phyloP scores from a whole-genome alignment of 2,113 vertebrate genomes.

The Oophaga pumilio region DNA sequence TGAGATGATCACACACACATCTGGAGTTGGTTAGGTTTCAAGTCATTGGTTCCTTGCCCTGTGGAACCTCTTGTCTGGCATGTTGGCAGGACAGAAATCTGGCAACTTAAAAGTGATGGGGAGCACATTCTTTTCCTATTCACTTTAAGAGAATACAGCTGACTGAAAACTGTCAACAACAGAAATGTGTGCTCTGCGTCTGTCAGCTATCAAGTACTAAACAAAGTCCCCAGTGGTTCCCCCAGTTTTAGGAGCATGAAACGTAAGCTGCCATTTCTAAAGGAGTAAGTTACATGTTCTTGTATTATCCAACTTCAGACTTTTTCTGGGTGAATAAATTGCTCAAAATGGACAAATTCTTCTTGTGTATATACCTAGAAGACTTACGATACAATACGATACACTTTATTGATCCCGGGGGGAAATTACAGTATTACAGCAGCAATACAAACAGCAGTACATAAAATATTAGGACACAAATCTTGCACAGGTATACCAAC shows the following conservation, averaged over 20 bases:
- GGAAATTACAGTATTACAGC: too few relatives aligned
- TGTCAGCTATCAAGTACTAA: conserved; percentile 47
- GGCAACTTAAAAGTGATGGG: conserved; percentile 58
- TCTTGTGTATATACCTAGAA: too few relatives aligned
- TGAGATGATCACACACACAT: conserved; percentile 74
- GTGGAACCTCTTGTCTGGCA: conserved; percentile 65
- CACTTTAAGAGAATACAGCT: conserved; percentile 44
- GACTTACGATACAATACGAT: too few relatives aligned
- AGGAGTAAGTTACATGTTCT: conserved; percentile 2
- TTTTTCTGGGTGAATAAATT: neutral
- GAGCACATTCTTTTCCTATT: neutral
- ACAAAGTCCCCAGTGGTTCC: conserved; percentile 22
- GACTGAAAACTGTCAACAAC: conserved; percentile 63
- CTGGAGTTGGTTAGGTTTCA: conserved; percentile 75
- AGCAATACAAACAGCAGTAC: too few relatives aligned
- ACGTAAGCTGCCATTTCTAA: conserved; percentile 35
- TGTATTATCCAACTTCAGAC: neutral
- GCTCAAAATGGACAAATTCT: neutral
- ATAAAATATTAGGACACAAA: too few relatives aligned
- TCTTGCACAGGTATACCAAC: too few relatives aligned
- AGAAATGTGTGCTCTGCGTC: conserved; percentile 62
- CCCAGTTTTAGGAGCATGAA: conserved; percentile 26
- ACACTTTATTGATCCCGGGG: too few relatives aligned
- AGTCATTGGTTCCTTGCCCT: conserved; percentile 67
- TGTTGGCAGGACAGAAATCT: conserved; percentile 59